Evolutionary conservation across 2,888 invertebrate genomes (phyloP).

Genomic region (Cheilosia pagana): DNA sequence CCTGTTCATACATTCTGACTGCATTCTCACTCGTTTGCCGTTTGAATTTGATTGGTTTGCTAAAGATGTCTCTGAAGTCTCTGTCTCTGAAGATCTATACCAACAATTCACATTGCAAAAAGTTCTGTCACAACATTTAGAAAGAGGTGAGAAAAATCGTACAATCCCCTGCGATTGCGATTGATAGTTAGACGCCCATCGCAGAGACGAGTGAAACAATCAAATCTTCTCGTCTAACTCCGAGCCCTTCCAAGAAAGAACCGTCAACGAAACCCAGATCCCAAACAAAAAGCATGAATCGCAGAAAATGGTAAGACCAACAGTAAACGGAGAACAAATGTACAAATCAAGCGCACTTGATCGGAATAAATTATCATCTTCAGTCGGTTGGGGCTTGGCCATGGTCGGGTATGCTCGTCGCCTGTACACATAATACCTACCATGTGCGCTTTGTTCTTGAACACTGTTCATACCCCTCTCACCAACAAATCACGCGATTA

Average conservation of each 20-base stretch:
- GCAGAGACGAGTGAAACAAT: too few species aligned
- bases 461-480: background rate
- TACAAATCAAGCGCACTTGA: slow-evolving; percentile 69
- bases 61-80: too few species aligned
- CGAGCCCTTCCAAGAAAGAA: slow-evolving; percentile 6
- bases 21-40: too few species aligned
- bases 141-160: too few species aligned
- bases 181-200: too few species aligned
- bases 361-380: slow-evolving; percentile 63
- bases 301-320: slow-evolving; percentile 11
- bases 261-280: background rate
- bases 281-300: slow-evolving; percentile 2
- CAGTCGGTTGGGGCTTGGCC: slow-evolving; percentile 37
- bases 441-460: slow-evolving; percentile 19
- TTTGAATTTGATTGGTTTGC: too few species aligned
- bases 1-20: too few species aligned
- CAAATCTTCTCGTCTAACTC: background rate
- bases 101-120: too few species aligned
- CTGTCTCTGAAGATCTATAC: too few species aligned
- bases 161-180: too few species aligned
- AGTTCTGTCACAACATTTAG: too few species aligned
- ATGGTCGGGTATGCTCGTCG: background rate
- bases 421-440: background rate
- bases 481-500: slow-evolving; percentile 55
- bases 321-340: slow-evolving; percentile 53